Percentiles rank a stretch among this genome's conserved stretches.
phyloP scores from a whole-genome alignment of 2,113 vertebrate species.

The Lophochroa leadbeateri region DNA sequence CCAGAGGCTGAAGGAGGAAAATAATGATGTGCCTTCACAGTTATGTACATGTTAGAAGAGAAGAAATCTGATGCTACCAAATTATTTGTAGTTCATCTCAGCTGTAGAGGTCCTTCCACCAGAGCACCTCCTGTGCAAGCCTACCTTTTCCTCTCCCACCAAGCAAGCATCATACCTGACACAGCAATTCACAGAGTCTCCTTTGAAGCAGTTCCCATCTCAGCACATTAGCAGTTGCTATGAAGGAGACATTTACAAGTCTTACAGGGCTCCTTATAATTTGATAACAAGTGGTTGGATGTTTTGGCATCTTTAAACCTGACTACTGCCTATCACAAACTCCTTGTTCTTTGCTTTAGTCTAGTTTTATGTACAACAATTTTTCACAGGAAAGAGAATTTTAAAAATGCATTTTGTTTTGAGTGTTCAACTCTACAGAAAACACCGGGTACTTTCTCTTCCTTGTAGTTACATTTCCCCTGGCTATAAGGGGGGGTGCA shows the following conservation, averaged over 20 bases:
- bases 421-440: not conserved
- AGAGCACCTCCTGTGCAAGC: not conserved
- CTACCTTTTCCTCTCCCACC: not conserved
- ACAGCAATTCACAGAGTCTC: constrained; percentile 11
- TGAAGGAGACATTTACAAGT: not conserved
- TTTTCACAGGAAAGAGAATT: not conserved
- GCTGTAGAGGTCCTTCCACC: not conserved
- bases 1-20: not conserved
- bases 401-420: not conserved
- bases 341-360: no score
- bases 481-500: fast-evolving
- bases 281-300: not conserved
- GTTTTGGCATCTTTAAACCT: not conserved
- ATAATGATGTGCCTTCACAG: fast-evolving
- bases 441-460: not conserved
- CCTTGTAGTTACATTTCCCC: not conserved
- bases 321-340: not conserved
- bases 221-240: constrained; percentile 26
- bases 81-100: not conserved
- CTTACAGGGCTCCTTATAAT: not conserved
- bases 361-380: not conserved
- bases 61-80: not conserved
- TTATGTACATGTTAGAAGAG: fast-evolving
- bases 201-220: constrained; percentile 52
- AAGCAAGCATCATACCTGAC: constrained; percentile 57